Evolutionary conservation across 2,888 invertebrate species (phyloP), one percentile per base, ranked within the genome.

Genomic region (Halocaridina rubra): DNA sequence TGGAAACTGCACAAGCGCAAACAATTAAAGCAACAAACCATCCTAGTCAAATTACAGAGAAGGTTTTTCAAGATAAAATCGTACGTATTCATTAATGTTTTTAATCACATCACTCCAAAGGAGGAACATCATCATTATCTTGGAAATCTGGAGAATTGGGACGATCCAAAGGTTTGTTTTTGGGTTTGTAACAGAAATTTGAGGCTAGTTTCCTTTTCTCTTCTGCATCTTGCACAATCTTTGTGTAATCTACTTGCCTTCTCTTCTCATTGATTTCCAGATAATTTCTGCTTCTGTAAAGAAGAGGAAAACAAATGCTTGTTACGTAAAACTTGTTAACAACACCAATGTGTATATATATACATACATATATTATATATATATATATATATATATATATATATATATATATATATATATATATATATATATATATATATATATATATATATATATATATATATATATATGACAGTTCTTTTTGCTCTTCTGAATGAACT

Each of bases 391-490:
- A 75, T 29, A 53, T 57, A 53, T 27, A 75, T 57, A 75, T 27
- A 53, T 53, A 74, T 53, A 74, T 53, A 74, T 53, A 74, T 74
- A 74, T 74, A 74, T 74, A 4, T 74, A 46, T 74, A 46, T 74
- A 46, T 39, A 19, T 39, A 46, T 74, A 33, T 39, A 19, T 39
- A 3, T 74, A 33, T 46, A 33, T 74, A 33, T 4, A 33, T n/a
- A 16, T 39, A 46, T 39, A 33, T n/a, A 16, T 39, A 19, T 39
- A 74, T 39, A 33, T n/a, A 33, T 39, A 7, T 33, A 74, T 33
- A 74, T 39, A 74, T n/a, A 74, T 39, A 74, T 39, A 46, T 24
- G 30, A n/a, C 10, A 8, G 32, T 69, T 30, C 32, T 29, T 29
- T 27, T 53, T 53, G 10, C 19, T 53, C 2, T 53, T 53, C 16